Evolutionary conservation across 2,797 vertebrate genomes (phyloP).

Genomic region (Platyrinchus mystaceus): DNA sequence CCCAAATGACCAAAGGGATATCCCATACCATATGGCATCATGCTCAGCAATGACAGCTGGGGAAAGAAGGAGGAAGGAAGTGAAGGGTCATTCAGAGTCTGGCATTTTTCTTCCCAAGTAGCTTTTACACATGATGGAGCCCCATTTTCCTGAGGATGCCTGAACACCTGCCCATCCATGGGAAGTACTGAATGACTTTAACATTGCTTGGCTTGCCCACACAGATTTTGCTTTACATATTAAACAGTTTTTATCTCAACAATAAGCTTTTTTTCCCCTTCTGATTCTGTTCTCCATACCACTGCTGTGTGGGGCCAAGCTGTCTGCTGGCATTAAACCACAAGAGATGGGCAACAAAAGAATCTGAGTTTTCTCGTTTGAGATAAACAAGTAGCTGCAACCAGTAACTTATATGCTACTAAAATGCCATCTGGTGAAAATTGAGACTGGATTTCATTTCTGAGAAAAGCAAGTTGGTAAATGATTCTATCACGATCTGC

Average conservation of each 20-base stretch:
- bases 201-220: rapidly evolving
- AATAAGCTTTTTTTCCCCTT: neutral
- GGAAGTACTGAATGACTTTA: neutral
- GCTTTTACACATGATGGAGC: neutral
- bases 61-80: neutral
- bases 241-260: neutral
- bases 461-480: neutral
- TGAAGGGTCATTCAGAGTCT: neutral
- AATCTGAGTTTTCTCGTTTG: neutral
- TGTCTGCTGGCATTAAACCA: neutral
- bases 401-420: neutral
- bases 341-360: neutral
- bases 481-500: neutral
- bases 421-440: neutral
- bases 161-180: neutral
- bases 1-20: neutral
- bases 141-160: neutral
- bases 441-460: neutral
- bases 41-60: neutral
- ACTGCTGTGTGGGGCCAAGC: neutral
- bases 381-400: neutral
- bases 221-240: neutral
- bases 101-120: neutral
- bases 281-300: neutral
- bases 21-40: neutral